Conservation (phyloP, 2,113 vertebrate genomes). For the Ibidorhyncha struthersii region DNA sequence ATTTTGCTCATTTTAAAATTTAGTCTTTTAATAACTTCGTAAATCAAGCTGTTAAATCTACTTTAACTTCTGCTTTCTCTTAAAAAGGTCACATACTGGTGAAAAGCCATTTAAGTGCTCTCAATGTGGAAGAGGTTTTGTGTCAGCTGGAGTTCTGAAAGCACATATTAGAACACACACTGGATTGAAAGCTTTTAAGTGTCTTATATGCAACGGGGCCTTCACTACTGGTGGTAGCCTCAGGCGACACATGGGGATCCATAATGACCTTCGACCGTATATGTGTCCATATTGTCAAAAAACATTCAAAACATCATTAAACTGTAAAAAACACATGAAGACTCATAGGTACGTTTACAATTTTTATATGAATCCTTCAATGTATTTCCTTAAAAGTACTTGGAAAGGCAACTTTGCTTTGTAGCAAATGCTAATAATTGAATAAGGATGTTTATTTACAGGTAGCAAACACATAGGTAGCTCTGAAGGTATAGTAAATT, state of each 20-base stretch:
- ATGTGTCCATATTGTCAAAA: constrained; percentile 99
- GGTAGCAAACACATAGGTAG: background rate
- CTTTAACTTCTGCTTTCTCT: background rate
- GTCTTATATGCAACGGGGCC: constrained; percentile 91
- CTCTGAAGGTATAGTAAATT: background rate
- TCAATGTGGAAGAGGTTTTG: constrained; percentile 96
- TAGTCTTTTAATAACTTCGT: background rate
- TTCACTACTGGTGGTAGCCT: constrained; percentile 97
- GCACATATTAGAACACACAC: constrained; percentile 96
- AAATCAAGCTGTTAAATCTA: background rate
- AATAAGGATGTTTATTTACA: background rate
- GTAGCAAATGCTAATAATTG: background rate
- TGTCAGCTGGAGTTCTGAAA: constrained; percentile 96
- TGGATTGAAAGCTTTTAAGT: constrained; percentile 95
- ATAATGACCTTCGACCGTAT: constrained; percentile 94
- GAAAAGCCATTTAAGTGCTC: constrained; percentile 95
- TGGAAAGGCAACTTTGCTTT: background rate
- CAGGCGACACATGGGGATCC: constrained; percentile 94
- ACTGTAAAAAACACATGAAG: constrained; percentile 99
- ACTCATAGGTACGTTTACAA: constrained; percentile 85
- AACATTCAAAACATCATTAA: constrained; percentile 97
- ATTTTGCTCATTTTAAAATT: background rate
- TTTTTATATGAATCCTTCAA: background rate
- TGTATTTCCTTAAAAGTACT: background rate
- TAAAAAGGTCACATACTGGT: constrained; percentile 92